Evolutionary conservation across 2,888 invertebrate species (phyloP).

Genomic region (Drosophila stalkeri): DNA sequence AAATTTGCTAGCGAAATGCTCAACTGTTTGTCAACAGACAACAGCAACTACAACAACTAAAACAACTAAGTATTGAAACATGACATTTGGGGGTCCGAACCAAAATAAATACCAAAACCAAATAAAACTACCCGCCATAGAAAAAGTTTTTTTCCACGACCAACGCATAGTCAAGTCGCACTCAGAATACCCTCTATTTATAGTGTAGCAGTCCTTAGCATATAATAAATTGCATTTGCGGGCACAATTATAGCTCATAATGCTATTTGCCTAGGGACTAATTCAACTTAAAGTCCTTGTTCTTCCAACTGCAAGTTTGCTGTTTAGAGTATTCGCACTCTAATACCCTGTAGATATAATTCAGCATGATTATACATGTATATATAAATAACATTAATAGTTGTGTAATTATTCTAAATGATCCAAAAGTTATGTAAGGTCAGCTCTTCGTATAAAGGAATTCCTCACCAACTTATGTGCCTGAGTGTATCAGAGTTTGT

Average conservation of each 20-base stretch:
- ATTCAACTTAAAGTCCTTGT: slow-evolving; percentile 1
- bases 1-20: slow-evolving; percentile 45
- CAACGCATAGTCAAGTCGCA: slow-evolving; percentile 4
- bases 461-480: not conserved
- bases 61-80: slow-evolving; percentile 31
- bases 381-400: not conserved
- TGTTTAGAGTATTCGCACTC: not conserved
- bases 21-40: slow-evolving; percentile 41
- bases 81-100: slow-evolving; percentile 37
- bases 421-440: not conserved
- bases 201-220: not conserved
- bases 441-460: not conserved
- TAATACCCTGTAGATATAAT: not conserved
- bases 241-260: slow-evolving; percentile 1
- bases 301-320: too few relatives aligned
- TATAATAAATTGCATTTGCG: not conserved
- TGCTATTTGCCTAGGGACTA: not conserved
- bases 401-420: not conserved
- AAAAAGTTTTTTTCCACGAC: not conserved
- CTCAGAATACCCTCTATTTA: slow-evolving; percentile 18
- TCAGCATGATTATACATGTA: not conserved
- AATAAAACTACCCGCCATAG: slow-evolving; percentile 31
- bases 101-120: slow-evolving; percentile 35
- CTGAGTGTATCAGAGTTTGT: not conserved
- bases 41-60: slow-evolving; percentile 14